Evolutionary conservation across 2,888 invertebrate species (phyloP).

Genomic region (Dromius quadrimaculatus): DNA sequence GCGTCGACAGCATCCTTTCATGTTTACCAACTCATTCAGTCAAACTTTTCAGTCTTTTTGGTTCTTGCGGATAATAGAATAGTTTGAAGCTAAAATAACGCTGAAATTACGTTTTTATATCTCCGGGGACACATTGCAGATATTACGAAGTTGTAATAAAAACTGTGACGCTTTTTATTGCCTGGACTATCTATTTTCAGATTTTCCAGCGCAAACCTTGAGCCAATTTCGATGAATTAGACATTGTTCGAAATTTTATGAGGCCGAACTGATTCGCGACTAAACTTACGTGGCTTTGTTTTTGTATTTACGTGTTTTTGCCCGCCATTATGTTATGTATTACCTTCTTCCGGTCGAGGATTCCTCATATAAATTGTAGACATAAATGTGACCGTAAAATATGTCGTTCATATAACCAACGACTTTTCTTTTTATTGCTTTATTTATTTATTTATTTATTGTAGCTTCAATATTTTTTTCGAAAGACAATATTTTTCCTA

Average conservation of each 20-base stretch:
- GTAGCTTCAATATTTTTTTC: too few relatives aligned
- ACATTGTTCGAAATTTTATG: conserved; percentile 33
- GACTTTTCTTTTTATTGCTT: conserved; percentile 31
- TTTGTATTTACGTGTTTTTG: conserved; percentile 13
- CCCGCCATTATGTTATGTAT: conserved; percentile 21
- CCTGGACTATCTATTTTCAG: conserved; percentile 32
- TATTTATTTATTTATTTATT: conserved; percentile 39
- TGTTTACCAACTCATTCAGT: conserved; percentile 27
- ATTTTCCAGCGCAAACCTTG: conserved; percentile 3
- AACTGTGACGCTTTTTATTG: conserved; percentile 35
- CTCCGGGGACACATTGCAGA: conserved; percentile 1
- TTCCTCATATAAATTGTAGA: conserved; percentile 42
- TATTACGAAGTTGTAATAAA: conserved; percentile 38
- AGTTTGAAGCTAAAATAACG: conserved; percentile 28
- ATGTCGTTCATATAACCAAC: conserved; percentile 29
- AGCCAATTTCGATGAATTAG: conserved; percentile 32
- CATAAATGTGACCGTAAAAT: conserved; percentile 43
- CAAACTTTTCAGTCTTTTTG: not conserved
- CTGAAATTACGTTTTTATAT: conserved; percentile 29
- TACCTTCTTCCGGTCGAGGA: conserved; percentile 12
- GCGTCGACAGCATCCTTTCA: conserved; percentile 24
- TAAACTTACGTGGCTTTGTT: conserved; percentile 8
- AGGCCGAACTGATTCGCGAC: conserved; percentile 25
- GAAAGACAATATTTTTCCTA: conserved; percentile 13
- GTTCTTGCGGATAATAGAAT: conserved; percentile 21